Evolutionary conservation across 2,113 vertebrate genomes (phyloP), one percentile per base, ranked within the genome.

Genomic region (Tenrec ecaudatus): DNA sequence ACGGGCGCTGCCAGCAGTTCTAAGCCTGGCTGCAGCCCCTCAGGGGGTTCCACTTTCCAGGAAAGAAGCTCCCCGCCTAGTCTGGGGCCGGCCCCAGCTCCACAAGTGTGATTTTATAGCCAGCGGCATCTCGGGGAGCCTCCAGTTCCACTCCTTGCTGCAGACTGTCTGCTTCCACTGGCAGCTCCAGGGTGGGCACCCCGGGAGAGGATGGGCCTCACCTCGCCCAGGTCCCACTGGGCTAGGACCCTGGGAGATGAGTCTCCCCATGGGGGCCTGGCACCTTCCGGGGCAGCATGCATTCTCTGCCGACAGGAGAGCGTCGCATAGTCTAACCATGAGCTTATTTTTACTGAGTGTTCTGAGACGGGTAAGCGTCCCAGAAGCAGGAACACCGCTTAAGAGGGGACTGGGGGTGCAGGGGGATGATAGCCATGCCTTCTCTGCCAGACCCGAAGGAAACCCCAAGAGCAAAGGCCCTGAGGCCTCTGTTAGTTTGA

Each of bases 91-190:
- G 90, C 57, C 53, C 66, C 15, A 93, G 94, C 95, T 94, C 90
- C 90, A 92, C 90, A 96, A 94, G 96, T 95, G 90, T 6, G 93
- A 93, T 95, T 95, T 96, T 96, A 91, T 96, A 94, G 89, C 84
- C 94, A 0, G 27, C 86, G 76, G 58, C 80, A 90, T 89, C 92
- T 80, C 58, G 82, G 73, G 23, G 87, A 94, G 33, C 38, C 88
- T 88, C 57, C 25, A 23, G 73, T 36, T 93, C 86, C 36, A 33
- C 38, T 84, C 33, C 77, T 62, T 3, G 57, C 58, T 2, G 6
- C n/a, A 1, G 81, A 77, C 47, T 36, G 69, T 12, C 84, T 68
- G 47, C 66, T 66, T 81, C 33, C 20, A 27, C 66, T 66, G 80
- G 31, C 20, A 27, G 66, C 43, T 82, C 76, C 3, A 25, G 14